phyloP scores from a whole-genome alignment of 1,140 invertebrate genomes.

The Euwallacea fornicatus region DNA sequence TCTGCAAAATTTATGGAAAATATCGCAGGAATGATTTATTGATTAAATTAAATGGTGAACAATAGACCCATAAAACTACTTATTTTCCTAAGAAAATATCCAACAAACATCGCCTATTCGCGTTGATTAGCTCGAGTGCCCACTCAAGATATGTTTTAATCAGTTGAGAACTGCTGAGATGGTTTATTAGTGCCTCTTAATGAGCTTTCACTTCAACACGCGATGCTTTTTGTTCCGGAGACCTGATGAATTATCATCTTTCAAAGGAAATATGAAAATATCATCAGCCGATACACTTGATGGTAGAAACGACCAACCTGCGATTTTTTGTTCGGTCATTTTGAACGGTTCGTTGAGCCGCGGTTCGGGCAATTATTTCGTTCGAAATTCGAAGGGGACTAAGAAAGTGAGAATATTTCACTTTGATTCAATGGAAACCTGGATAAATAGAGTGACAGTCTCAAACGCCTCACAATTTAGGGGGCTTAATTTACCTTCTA shows the following conservation, averaged over 20 bases:
- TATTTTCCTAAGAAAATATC: too few species aligned
- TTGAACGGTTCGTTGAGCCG: background rate
- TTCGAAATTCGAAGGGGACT: too few species aligned
- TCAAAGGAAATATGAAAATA: constrained; percentile 8
- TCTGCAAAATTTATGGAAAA: background rate
- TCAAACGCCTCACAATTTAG: too few species aligned
- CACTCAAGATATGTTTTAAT: constrained; percentile 6
- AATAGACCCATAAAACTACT: too few species aligned
- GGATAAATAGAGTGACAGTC: too few species aligned
- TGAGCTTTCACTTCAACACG: constrained; percentile 20
- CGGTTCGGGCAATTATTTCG: background rate
- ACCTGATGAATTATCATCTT: constrained; percentile 10
- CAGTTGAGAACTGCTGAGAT: constrained; percentile 12
- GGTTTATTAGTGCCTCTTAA: constrained; percentile 13
- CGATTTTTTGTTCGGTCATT: too few species aligned
- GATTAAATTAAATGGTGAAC: background rate
- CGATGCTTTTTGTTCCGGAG: constrained; percentile 13
- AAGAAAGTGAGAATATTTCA: too few species aligned
- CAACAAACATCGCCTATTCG: too few species aligned
- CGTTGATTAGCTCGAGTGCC: too few species aligned
- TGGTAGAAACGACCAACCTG: too few species aligned
- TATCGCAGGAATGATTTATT: background rate
- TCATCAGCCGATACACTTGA: background rate
- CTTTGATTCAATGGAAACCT: too few species aligned
- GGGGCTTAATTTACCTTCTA: too few species aligned